phyloP scores from a whole-genome alignment of 1,140 invertebrate species.

The Drosophila sproati region DNA sequence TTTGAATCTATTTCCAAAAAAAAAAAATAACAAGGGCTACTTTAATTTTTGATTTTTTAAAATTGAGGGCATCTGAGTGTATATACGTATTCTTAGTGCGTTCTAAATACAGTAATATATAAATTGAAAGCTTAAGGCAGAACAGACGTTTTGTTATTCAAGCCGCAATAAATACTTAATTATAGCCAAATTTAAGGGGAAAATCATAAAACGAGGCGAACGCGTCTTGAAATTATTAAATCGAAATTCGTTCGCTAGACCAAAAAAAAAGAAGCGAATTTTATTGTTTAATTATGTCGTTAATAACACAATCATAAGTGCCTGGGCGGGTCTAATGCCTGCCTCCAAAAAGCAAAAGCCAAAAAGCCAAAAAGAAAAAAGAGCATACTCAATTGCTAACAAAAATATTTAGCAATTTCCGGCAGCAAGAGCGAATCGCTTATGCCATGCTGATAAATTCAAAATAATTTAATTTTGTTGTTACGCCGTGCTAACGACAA shows the following conservation, averaged over 20 bases:
- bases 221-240: slow-evolving; percentile 30
- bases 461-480: slow-evolving; percentile 74
- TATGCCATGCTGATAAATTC: slow-evolving; percentile 67
- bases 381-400: not conserved
- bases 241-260: slow-evolving; percentile 43
- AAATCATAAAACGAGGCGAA: not conserved
- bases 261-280: slow-evolving; percentile 27
- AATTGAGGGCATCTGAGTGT: too few species aligned
- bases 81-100: not conserved
- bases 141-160: too few species aligned
- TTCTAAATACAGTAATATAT: slow-evolving; percentile 4
- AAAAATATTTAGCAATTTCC: slow-evolving; percentile 80
- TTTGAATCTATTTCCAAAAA: too few species aligned
- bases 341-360: slow-evolving; percentile 59
- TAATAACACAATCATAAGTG: slow-evolving; percentile 67
- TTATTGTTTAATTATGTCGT: slow-evolving; percentile 78
- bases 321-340: slow-evolving; percentile 14
- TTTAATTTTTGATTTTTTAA: too few species aligned
- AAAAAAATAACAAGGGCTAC: too few species aligned
- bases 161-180: not conserved
- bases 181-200: slow-evolving; percentile 1
- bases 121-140: not conserved
- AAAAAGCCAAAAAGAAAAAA: slow-evolving; percentile 15
- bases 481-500: slow-evolving; percentile 44
- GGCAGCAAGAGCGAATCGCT: slow-evolving; percentile 43